Conservation (phyloP, 2,888 invertebrate species). For the Girardia tigrina region DNA sequence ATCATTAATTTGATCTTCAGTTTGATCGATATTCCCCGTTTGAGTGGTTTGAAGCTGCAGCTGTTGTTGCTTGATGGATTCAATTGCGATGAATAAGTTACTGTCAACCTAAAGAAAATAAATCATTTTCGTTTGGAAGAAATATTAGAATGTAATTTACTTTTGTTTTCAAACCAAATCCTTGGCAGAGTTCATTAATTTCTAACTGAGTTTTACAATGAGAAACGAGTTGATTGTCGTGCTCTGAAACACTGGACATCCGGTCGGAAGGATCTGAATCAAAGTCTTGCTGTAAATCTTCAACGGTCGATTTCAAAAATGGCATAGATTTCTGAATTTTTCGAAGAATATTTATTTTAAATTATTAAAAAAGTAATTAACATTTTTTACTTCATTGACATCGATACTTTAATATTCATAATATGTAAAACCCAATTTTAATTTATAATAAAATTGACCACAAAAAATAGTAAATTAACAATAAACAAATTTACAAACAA, state of each 20-base stretch:
- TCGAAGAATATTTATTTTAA: too few species aligned
- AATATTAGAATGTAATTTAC: background rate
- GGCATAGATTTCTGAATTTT: background rate
- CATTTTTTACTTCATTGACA: too few species aligned
- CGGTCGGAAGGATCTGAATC: background rate
- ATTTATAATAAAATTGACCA: too few species aligned
- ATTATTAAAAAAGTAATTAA: too few species aligned
- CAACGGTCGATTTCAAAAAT: background rate
- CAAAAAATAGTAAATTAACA: too few species aligned
- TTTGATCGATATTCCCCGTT: background rate
- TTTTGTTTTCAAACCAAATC: background rate
- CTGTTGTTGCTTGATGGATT: background rate
- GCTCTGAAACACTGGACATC: background rate
- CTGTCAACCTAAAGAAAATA: background rate
- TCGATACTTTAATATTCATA: too few species aligned
- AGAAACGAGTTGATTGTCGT: background rate
- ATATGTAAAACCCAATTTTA: too few species aligned
- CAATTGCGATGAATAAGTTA: background rate
- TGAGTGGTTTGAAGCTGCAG: background rate
- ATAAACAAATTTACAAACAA: too few species aligned
- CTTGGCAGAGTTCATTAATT: background rate
- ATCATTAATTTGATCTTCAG: background rate
- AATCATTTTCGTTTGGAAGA: background rate
- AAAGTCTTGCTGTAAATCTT: background rate
- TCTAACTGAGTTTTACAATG: background rate